Conservation (phyloP, 2,113 vertebrate genomes). For the Heterotis niloticus region DNA sequence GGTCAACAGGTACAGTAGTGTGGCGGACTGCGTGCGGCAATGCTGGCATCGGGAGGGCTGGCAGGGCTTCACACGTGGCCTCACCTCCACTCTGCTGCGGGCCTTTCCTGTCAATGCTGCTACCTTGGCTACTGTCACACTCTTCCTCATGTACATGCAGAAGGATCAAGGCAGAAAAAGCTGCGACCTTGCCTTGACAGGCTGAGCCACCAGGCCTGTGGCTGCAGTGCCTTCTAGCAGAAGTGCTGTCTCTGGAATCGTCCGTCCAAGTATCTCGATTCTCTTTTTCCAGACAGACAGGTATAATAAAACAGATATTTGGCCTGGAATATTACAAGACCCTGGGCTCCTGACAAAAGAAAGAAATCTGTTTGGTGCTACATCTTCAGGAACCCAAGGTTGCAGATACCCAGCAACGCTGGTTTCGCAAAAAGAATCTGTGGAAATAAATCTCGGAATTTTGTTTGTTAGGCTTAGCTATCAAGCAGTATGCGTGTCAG, state of each 20-base stretch:
- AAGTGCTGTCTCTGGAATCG: too few species aligned
- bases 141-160: constrained; percentile 80
- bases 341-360: too few species aligned
- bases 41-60: constrained; percentile 82
- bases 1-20: constrained; percentile 72
- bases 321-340: too few species aligned
- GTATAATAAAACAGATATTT: too few species aligned
- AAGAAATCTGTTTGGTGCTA: too few species aligned
- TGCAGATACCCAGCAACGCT: too few species aligned
- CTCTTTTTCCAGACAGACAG: constrained; percentile 72
- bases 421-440: too few species aligned
- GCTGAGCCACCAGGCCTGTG: constrained; percentile 76
- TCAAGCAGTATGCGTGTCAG: too few species aligned
- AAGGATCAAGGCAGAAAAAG: constrained; percentile 57
- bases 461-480: too few species aligned
- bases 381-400: too few species aligned
- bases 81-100: constrained; percentile 87
- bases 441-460: too few species aligned
- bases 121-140: constrained; percentile 89
- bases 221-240: constrained; percentile 26
- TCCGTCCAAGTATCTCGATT: too few species aligned
- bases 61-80: constrained; percentile 85
- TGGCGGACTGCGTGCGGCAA: constrained; percentile 81
- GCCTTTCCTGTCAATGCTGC: constrained; percentile 94
- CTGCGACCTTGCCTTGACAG: constrained; percentile 67